Conservation (phyloP, 2,797 vertebrate genomes). For the Syndactyla subalaris region DNA sequence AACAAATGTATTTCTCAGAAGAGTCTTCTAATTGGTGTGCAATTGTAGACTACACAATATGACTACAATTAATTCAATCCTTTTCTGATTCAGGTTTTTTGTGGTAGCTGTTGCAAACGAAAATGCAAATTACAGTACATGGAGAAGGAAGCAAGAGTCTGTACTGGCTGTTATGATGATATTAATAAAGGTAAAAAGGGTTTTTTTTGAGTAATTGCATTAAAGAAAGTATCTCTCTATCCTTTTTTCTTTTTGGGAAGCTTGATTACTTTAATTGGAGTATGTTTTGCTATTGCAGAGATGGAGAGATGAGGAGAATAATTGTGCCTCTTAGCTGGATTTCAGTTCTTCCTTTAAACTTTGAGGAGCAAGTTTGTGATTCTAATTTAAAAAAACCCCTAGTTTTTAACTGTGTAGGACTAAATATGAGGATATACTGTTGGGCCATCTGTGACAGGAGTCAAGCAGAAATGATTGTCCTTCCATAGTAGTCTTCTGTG, state of each 20-base stretch:
- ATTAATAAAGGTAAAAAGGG: conserved; percentile 87
- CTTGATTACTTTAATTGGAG: background rate
- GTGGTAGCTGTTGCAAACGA: conserved; percentile 90
- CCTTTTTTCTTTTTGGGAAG: background rate
- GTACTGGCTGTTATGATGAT: conserved; percentile 86
- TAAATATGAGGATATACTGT: background rate
- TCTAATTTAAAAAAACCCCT: background rate
- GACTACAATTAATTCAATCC: background rate
- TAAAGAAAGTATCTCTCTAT: background rate
- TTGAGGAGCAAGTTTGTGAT: background rate
- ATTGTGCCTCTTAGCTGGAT: background rate
- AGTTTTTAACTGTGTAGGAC: background rate
- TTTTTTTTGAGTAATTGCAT: background rate
- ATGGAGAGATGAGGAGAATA: background rate
- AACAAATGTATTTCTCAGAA: background rate
- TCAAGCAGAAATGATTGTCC: background rate
- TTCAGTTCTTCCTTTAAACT: background rate
- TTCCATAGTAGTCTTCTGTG: background rate
- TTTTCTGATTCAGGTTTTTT: conserved; percentile 87
- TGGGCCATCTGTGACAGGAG: background rate
- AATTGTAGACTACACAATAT: background rate
- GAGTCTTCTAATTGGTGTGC: background rate
- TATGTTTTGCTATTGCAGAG: background rate
- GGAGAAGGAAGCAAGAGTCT: conserved; percentile 96
- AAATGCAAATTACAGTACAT: conserved; percentile 92